Evolutionary conservation across 2,888 invertebrate genomes (phyloP).

Genomic region (Nasonia oneida): DNA sequence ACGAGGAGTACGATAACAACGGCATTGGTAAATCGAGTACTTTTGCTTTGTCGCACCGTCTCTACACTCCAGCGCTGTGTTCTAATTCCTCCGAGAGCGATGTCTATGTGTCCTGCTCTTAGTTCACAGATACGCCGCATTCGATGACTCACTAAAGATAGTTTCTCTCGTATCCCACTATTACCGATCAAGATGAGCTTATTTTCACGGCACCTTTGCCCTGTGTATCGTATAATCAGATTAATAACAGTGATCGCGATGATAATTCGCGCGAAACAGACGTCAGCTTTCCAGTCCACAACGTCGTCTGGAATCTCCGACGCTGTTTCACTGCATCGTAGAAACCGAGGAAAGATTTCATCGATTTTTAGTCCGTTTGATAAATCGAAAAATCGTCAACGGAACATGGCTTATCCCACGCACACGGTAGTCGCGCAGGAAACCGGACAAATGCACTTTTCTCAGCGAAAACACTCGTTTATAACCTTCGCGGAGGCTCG

Average conservation of each 20-base stretch:
- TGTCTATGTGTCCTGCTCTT: not conserved
- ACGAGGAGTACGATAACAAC: slow-evolving; percentile 45
- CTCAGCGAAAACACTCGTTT: not conserved
- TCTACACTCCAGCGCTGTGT: not conserved
- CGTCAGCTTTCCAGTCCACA: too few relatives aligned
- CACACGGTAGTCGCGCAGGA: too few relatives aligned
- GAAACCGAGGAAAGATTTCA: too few relatives aligned
- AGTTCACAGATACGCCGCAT: slow-evolving; percentile 18
- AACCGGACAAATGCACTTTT: too few relatives aligned
- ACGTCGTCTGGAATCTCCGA: too few relatives aligned
- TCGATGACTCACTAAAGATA: slow-evolving; percentile 17
- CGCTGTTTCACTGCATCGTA: too few relatives aligned
- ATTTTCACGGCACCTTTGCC: not conserved
- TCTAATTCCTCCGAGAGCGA: not conserved
- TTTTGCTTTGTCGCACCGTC: not conserved
- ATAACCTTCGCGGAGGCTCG: not conserved
- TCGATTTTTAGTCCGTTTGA: too few relatives aligned
- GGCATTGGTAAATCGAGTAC: slow-evolving; percentile 41
- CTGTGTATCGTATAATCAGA: not conserved
- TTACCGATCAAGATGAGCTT: not conserved
- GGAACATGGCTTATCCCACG: too few relatives aligned
- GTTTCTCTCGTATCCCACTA: not conserved
- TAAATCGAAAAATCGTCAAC: too few relatives aligned
- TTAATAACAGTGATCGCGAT: too few relatives aligned
- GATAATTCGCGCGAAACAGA: too few relatives aligned